Conservation (phyloP, 2,113 vertebrate species). For the Ptyas mucosa region DNA sequence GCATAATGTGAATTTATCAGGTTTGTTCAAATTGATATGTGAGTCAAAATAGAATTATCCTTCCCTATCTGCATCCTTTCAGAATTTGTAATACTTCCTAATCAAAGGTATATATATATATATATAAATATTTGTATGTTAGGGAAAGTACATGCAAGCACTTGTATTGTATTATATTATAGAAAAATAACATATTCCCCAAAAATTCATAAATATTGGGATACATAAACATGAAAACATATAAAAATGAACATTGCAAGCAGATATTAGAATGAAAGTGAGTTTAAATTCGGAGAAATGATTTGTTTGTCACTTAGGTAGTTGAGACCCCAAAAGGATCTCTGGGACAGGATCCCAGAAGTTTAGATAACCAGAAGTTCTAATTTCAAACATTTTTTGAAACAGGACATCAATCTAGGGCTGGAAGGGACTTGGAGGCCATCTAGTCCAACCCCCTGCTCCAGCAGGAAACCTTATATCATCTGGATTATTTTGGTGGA, state of each 20-base stretch:
- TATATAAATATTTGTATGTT: neutral
- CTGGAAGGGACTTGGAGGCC: too few species aligned
- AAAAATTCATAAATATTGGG: neutral
- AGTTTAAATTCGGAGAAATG: neutral
- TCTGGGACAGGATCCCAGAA: neutral
- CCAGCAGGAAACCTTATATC: too few species aligned
- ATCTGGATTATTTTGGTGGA: too few species aligned
- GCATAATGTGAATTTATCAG: neutral
- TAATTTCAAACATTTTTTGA: neutral
- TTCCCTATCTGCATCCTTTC: neutral
- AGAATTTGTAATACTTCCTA: neutral
- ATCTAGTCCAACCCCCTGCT: too few species aligned
- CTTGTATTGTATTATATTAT: neutral
- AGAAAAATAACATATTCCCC: neutral
- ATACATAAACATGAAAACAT: neutral
- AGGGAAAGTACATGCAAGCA: neutral
- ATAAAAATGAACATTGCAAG: neutral
- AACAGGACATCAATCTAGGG: too few species aligned
- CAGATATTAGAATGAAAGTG: neutral
- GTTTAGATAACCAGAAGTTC: neutral
- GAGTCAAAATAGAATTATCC: neutral
- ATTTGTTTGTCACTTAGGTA: neutral
- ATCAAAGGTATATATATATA: neutral
- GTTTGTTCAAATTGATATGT: neutral
- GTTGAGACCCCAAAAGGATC: neutral